Percentiles rank a stretch among this genome's conserved stretches.
Conservation (phyloP, 2,797 vertebrate genomes). For the Cottoperca gobio region DNA sequence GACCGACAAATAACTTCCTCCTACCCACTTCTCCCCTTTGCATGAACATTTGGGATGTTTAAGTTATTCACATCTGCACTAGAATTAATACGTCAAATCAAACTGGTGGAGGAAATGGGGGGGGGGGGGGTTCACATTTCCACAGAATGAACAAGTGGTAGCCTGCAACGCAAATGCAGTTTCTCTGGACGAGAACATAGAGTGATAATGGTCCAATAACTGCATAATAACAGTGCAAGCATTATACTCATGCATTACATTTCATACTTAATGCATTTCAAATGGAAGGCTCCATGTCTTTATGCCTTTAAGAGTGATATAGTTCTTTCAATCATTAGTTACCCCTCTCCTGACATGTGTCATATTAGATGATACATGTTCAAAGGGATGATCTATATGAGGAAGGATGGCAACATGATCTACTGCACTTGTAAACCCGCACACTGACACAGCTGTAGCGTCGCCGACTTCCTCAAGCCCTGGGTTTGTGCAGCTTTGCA, state of each 20-base stretch:
- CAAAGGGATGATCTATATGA: constrained; percentile 29
- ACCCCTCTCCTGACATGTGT: constrained; percentile 27
- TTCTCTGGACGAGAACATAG: constrained; percentile 26
- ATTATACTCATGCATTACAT: constrained; percentile 29
- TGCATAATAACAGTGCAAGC: constrained; percentile 41
- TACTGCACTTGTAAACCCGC: constrained; percentile 48
- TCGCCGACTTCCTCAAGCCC: constrained; percentile 54
- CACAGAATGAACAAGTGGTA: constrained; percentile 44
- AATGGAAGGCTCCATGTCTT: constrained; percentile 11
- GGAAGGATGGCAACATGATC: constrained; percentile 24
- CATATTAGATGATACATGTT: constrained; percentile 39
- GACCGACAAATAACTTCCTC: constrained; percentile 81
- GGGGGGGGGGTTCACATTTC: constrained; percentile 30
- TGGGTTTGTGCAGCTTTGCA: constrained; percentile 46
- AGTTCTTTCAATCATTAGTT: constrained; percentile 39
- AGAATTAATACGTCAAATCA: constrained; percentile 71
- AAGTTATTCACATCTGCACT: constrained; percentile 74
- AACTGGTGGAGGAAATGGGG: constrained; percentile 46
- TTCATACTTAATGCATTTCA: constrained; percentile 25
- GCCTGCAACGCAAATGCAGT: constrained; percentile 48
- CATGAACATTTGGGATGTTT: constrained; percentile 74
- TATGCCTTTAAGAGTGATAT: constrained; percentile 2
- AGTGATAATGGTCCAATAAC: constrained; percentile 28
- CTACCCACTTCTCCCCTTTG: constrained; percentile 51
- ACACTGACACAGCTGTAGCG: constrained; percentile 40